These are phyloP conservation scores for Thereva unica DNA, from an alignment of 2,888 invertebrate species.

Conservation along the genomic window DNA sequence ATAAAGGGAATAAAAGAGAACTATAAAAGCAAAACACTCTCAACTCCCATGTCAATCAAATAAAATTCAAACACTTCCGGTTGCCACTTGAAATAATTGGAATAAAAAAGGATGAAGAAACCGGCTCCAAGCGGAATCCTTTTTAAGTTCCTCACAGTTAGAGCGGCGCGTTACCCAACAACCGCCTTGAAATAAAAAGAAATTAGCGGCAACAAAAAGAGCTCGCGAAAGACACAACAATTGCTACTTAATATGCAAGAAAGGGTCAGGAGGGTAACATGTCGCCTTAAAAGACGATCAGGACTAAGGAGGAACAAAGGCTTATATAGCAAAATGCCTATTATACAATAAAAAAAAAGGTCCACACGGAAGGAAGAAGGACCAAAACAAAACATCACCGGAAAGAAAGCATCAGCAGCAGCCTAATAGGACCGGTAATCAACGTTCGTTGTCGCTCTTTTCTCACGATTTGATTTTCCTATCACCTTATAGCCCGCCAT, in stretches of 20 bases:
- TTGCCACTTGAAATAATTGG: constrained; percentile 25
- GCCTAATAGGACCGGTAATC: background rate
- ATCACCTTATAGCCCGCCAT: constrained; percentile 8
- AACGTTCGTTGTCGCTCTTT: constrained; percentile 17
- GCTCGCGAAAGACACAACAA: constrained; percentile 39
- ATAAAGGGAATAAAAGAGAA: background rate
- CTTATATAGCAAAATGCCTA: constrained; percentile 4
- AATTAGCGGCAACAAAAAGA: constrained; percentile 37
- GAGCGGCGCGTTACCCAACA: background rate
- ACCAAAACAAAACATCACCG: constrained; percentile 26
- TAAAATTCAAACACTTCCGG: constrained; percentile 29
- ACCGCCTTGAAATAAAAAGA: constrained; percentile 35
- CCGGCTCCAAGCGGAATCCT: constrained; percentile 17
- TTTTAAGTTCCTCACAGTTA: background rate
- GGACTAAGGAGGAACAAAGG: constrained; percentile 2
- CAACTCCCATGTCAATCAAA: constrained; percentile 35
- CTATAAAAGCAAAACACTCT: background rate
- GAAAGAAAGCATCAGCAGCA: constrained; percentile 21
- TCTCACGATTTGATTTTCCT: constrained; percentile 16
- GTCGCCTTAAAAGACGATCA: constrained; percentile 26
- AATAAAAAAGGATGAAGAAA: constrained; percentile 5
- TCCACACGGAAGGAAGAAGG: constrained; percentile 13
- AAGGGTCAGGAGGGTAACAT: constrained; percentile 31
- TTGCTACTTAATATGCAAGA: constrained; percentile 42
- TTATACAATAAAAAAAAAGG: constrained; percentile 10